Base-by-base conservation (phyloP, 92 coral and sea anemone species). In the Phenganax marumi region DNA sequence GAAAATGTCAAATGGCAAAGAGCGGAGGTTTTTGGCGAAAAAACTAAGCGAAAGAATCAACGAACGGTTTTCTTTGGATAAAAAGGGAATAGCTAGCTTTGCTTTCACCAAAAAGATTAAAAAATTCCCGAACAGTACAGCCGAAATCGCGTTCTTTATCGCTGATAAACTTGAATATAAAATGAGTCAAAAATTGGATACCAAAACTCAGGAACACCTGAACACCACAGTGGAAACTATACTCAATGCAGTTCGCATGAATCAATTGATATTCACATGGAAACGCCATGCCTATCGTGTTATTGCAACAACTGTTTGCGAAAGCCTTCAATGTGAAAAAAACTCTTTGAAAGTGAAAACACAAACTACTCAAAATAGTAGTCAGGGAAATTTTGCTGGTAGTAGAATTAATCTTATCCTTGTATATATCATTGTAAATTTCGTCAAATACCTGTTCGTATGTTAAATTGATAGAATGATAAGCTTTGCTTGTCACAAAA, bases 71-170 rank as follows among this genome's bases (percentile, higher is more conserved):
- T 48, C 14, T 21, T 39, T 61, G 17, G 39, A 78, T n/a, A 22
- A 63, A 62, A 25, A 60, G 63, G 83, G 83, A 18, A 60, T 78
- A 18, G 49, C 24, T 17, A 61, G 83, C 72, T 78, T 78, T 63
- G 56, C 58, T 8, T 77, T 56, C 18, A 2, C 3, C 17, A 33
- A 39, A 8, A 47, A 52, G 4, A 12, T 2, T 17, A 49, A 43
- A 18, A 8, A 1, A 12, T 66, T 22, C 19, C 4, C 16, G 16
- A 66, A 66, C 72, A 10, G 17, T 25, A 66, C 72, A 25, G 43
- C 6, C 9, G 33, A 77, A 46, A 8, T 78, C 13, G 83, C 22
- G 22, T 63, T 61, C 61, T 78, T 56, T 24, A 50, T 78, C 63
- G 83, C 83, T 21, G 73, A 78, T 17, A 50, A 62, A 47, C 43